Conservation (phyloP, 2,113 vertebrate species). For the human (Homo sapiens) region GRCh38 chr2:58731001-58731500, state of each 20-base stretch:
- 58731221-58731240: slow-evolving; percentile 64
- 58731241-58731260: slow-evolving; percentile 62
- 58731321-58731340: slow-evolving; percentile 64
- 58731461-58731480: not conserved
- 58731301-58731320: slow-evolving; percentile 37
- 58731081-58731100: slow-evolving; percentile 29
- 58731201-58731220: slow-evolving; percentile 65
- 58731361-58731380: slow-evolving; percentile 69
- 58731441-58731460: slow-evolving; percentile 48
- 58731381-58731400: slow-evolving; percentile 67
- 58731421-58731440: slow-evolving; percentile 44
- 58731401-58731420: slow-evolving; percentile 61
- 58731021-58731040: slow-evolving; percentile 56
- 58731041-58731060: not conserved
- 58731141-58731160: slow-evolving; percentile 25
- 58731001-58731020: slow-evolving; percentile 71
- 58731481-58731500: not conserved
- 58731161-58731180: slow-evolving; percentile 45
- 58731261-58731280: slow-evolving; percentile 59
- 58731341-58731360: slow-evolving; percentile 67
- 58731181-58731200: slow-evolving; percentile 49
- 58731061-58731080: slow-evolving; percentile 23
- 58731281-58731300: slow-evolving; percentile 72
- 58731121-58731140: slow-evolving; percentile 46
- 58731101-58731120: slow-evolving; percentile 52